phyloP scores from a whole-genome alignment of 2,113 vertebrate genomes.

The Holacanthus passer region DNA sequence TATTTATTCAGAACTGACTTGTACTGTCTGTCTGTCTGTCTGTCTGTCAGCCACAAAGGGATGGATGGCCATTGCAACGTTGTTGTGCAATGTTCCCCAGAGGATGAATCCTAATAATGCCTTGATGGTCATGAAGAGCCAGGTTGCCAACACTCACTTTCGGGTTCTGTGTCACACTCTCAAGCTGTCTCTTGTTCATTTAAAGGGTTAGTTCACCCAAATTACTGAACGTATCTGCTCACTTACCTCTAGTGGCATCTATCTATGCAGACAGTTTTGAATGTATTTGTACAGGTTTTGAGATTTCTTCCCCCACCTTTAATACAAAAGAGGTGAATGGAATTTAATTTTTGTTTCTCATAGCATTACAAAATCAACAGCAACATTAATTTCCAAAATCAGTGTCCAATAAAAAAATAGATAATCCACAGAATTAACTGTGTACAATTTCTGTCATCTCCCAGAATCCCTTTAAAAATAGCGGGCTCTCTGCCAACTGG shows the following conservation, averaged over 20 bases:
- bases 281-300: neutral
- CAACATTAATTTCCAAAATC: neutral
- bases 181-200: neutral
- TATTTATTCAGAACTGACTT: too few relatives aligned
- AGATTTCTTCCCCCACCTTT: neutral
- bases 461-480: neutral
- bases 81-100: neutral
- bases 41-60: too few relatives aligned
- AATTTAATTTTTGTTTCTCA: neutral
- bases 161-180: neutral
- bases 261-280: neutral
- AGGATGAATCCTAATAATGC: neutral
- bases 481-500: neutral
- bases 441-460: neutral
- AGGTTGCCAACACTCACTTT: neutral
- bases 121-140: neutral
- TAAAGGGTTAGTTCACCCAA: neutral
- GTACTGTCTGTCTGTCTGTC: too few relatives aligned
- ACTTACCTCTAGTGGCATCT: too few relatives aligned
- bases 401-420: neutral
- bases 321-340: neutral
- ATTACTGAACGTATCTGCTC: neutral
- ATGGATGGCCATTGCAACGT: too few relatives aligned
- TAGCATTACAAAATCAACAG: neutral
- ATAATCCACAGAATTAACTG: neutral